phyloP scores from a whole-genome alignment of 92 coral and sea anemone genomes.

The Siderastrea radians region DNA sequence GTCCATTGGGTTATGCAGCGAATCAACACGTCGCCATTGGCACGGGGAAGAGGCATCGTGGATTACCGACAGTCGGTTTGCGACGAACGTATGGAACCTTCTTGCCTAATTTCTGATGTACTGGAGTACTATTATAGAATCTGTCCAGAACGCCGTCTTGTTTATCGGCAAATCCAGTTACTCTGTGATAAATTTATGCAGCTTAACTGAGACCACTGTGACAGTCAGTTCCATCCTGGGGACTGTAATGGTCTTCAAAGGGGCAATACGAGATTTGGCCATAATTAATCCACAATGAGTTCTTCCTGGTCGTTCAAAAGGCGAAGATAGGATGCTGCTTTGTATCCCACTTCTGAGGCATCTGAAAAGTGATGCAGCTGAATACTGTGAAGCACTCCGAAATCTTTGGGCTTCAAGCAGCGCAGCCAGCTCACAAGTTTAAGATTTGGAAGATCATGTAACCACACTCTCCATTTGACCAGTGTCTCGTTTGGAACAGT shows the following conservation, averaged over 20 bases:
- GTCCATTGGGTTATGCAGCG: slow-evolving; percentile 54
- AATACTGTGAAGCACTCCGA: neutral
- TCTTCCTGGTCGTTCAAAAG: slow-evolving; percentile 1
- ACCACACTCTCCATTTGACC: slow-evolving; percentile 23
- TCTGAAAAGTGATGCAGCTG: slow-evolving; percentile 53
- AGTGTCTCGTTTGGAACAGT: neutral
- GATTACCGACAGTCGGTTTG: slow-evolving; percentile 61
- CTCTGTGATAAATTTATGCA: slow-evolving; percentile 15
- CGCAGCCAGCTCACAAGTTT: slow-evolving; percentile 26
- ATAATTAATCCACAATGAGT: slow-evolving; percentile 10
- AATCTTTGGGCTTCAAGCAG: slow-evolving; percentile 20
- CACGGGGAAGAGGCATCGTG: slow-evolving; percentile 44
- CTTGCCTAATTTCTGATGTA: slow-evolving; percentile 50
- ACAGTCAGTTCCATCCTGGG: slow-evolving; percentile 54
- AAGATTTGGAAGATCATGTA: slow-evolving; percentile 11
- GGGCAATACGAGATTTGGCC: slow-evolving; percentile 49
- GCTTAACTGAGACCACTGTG: slow-evolving; percentile 28
- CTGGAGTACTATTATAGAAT: slow-evolving; percentile 42
- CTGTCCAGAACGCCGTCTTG: slow-evolving; percentile 38
- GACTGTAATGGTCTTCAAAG: slow-evolving; percentile 22
- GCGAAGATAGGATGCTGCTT: slow-evolving; percentile 59
- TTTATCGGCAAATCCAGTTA: slow-evolving; percentile 40
- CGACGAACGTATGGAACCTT: slow-evolving; percentile 66
- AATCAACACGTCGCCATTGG: slow-evolving; percentile 55
- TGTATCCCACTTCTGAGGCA: slow-evolving; percentile 55